Evolutionary conservation across 2,888 invertebrate species (phyloP).

Genomic region (Exocentrus adspersus): DNA sequence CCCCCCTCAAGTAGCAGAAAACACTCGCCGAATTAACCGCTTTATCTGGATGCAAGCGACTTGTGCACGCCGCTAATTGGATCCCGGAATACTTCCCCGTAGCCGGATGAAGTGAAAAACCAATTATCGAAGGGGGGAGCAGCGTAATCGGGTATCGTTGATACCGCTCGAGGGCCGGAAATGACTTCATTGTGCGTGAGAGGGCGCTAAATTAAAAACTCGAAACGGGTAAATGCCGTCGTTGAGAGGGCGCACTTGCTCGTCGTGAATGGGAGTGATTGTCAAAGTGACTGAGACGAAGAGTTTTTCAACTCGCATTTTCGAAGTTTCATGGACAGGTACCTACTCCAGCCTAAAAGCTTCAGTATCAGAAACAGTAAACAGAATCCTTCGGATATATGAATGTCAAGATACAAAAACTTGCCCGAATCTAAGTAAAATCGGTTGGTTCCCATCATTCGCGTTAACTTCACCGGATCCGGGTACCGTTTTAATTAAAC

Average conservation of each 20-base stretch:
- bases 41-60: constrained; percentile 24
- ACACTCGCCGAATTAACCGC: too few species aligned
- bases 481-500: constrained; percentile 17
- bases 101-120: constrained; percentile 42
- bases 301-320: too few species aligned
- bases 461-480: background rate
- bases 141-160: constrained; percentile 54
- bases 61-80: constrained; percentile 31
- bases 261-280: too few species aligned
- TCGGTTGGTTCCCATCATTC: background rate
- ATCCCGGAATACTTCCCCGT: constrained; percentile 28
- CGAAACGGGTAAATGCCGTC: constrained; percentile 37
- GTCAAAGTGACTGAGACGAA: too few species aligned
- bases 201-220: constrained; percentile 40
- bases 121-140: constrained; percentile 54
- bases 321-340: too few species aligned
- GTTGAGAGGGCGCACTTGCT: constrained; percentile 26
- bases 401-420: too few species aligned
- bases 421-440: too few species aligned
- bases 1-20: too few species aligned
- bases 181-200: constrained; percentile 54
- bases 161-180: constrained; percentile 54
- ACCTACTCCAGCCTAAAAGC: too few species aligned
- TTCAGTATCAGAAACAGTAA: too few species aligned
- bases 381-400: too few species aligned